Percentiles rank a stretch among this genome's conserved stretches.
These are phyloP conservation scores for Synergus gifuensis DNA, from an alignment of 2,888 invertebrate species.

Conservation along the genomic window DNA sequence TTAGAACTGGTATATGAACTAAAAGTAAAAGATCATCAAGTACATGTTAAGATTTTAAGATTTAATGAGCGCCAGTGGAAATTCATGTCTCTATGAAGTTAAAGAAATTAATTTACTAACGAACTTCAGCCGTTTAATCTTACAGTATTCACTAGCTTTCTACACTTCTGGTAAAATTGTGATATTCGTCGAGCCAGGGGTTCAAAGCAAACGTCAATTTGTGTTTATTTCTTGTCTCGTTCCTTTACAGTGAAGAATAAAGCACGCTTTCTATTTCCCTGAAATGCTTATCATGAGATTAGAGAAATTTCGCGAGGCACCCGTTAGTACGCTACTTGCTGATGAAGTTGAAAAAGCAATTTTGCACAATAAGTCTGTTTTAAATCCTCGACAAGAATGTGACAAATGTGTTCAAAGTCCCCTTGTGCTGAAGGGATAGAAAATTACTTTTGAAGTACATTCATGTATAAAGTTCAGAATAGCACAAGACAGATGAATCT, in stretches of 20 bases:
- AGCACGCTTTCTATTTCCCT: neutral
- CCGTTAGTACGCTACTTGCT: slow-evolving; percentile 7
- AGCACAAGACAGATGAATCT: neutral
- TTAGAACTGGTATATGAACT: neutral
- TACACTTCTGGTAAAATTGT: neutral
- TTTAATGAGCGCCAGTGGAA: neutral
- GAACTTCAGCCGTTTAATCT: neutral
- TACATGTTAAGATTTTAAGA: neutral
- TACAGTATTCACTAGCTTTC: slow-evolving; percentile 1
- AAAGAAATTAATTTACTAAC: slow-evolving; percentile 7
- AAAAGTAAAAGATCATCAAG: slow-evolving; percentile 1
- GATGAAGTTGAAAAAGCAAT: neutral
- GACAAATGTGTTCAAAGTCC: slow-evolving; percentile 7
- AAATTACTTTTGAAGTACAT: slow-evolving; percentile 7
- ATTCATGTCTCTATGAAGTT: neutral
- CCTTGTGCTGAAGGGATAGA: neutral
- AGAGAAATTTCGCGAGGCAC: neutral
- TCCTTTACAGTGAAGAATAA: neutral
- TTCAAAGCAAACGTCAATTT: neutral
- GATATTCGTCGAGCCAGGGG: slow-evolving; percentile 1
- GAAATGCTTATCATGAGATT: slow-evolving; percentile 7
- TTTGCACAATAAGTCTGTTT: slow-evolving; percentile 3
- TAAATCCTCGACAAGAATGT: neutral
- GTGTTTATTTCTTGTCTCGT: slow-evolving; percentile 7
- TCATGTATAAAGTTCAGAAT: neutral